These are phyloP conservation scores for Camponotus vicinus DNA, from an alignment of 1,140 invertebrate species.

Conservation along the genomic window DNA sequence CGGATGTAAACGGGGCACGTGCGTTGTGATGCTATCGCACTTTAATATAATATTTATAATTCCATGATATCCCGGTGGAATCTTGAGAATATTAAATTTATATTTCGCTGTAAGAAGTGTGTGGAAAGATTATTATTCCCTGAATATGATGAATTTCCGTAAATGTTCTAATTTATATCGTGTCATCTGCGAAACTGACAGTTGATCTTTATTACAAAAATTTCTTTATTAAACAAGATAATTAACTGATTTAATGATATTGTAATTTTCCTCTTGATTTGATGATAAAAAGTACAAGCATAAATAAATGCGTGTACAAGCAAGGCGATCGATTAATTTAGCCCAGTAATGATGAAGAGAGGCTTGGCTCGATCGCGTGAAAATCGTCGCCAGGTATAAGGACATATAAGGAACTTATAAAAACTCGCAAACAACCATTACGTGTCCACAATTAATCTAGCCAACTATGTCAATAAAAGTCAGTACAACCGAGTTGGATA, in stretches of 20 bases:
- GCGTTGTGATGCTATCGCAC: conserved; percentile 48
- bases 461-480: conserved; percentile 17
- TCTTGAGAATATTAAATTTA: not conserved
- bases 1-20: conserved; percentile 66
- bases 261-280: not conserved
- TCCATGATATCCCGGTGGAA: conserved; percentile 18
- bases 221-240: not conserved
- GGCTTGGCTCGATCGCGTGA: not conserved
- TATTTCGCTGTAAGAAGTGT: conserved; percentile 41
- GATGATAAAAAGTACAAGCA: not conserved
- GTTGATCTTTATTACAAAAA: not conserved
- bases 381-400: not conserved
- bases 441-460: not conserved
- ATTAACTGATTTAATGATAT: conserved; percentile 3
- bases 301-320: not conserved
- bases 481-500: not conserved
- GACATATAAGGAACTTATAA: conserved; percentile 33
- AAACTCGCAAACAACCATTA: not conserved
- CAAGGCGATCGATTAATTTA: conserved; percentile 18
- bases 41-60: conserved; percentile 66
- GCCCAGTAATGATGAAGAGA: not conserved
- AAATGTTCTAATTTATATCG: not conserved
- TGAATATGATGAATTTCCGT: not conserved
- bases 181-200: not conserved
- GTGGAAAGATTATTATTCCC: conserved; percentile 21